These are phyloP conservation scores for Bombus pascuorum DNA, from an alignment of 1,140 invertebrate species.

Conservation along the genomic window DNA sequence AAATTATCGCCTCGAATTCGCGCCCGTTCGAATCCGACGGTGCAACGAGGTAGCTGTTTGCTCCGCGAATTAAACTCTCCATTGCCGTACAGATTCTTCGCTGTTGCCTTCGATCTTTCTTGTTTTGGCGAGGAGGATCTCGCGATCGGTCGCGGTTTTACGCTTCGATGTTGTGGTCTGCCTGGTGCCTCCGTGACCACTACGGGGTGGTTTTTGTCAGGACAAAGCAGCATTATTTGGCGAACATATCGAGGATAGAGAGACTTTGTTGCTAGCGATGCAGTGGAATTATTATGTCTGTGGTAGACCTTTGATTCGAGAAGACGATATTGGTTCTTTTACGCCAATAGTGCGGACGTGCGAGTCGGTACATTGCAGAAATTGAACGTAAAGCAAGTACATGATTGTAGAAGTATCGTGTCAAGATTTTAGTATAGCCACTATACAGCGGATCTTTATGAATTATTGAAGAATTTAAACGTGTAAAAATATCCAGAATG, in stretches of 20 bases:
- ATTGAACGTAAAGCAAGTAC: too few species aligned
- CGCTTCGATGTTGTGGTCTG: slow-evolving; percentile 6
- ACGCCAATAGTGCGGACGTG: background rate
- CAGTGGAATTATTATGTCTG: too few species aligned
- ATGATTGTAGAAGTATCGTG: too few species aligned
- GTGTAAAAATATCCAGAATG: background rate
- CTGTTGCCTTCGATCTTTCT: background rate
- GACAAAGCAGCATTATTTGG: background rate
- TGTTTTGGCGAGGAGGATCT: background rate
- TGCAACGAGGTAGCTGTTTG: background rate
- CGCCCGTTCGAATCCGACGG: background rate
- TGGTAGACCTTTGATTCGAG: background rate
- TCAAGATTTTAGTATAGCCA: background rate
- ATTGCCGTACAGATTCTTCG: too few species aligned
- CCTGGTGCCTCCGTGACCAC: too few species aligned
- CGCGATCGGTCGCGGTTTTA: slow-evolving; percentile 3
- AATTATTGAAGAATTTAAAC: background rate
- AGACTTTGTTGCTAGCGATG: background rate
- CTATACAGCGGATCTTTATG: too few species aligned
- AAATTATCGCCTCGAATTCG: slow-evolving; percentile 46
- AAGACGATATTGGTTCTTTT: background rate
- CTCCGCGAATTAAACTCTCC: background rate
- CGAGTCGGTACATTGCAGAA: too few species aligned
- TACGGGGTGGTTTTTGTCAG: background rate
- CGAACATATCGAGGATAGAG: too few species aligned